Evolutionary conservation across 2,113 vertebrate species (phyloP).

Genomic region (Holacanthus passer): DNA sequence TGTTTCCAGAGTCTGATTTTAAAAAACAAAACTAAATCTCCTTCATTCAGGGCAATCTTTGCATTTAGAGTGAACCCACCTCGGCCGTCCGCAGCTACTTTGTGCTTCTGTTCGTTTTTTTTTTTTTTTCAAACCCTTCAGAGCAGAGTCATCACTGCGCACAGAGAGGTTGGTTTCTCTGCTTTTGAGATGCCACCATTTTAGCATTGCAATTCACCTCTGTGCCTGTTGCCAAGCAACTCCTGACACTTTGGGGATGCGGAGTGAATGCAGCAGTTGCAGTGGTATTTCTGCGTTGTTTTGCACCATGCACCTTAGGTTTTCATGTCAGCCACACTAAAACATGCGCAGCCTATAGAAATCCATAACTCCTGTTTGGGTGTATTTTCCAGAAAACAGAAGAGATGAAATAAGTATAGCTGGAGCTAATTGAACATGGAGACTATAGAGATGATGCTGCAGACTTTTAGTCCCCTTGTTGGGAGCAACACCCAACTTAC

Average conservation of each 20-base stretch:
- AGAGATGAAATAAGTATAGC: neutral
- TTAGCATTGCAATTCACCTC: conserved; percentile 66
- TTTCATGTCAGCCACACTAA: neutral
- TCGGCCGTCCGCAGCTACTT: neutral
- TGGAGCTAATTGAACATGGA: neutral
- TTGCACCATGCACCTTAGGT: conserved; percentile 3
- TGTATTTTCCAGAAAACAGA: conserved; percentile 1
- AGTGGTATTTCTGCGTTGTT: conserved; percentile 13
- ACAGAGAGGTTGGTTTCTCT: conserved; percentile 34
- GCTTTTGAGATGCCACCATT: conserved; percentile 66
- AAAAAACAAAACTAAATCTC: neutral
- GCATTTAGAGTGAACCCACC: neutral
- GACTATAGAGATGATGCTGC: neutral
- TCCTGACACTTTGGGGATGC: conserved; percentile 68
- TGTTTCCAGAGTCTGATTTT: neutral
- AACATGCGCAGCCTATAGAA: neutral
- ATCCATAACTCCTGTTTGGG: neutral
- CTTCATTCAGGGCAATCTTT: conserved; percentile 23
- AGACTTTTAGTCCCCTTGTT: neutral
- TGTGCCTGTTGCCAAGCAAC: conserved; percentile 77
- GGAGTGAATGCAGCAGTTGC: conserved; percentile 37
- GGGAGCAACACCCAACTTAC: neutral
- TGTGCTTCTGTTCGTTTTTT: neutral
- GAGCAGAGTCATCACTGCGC: conserved; percentile 22
- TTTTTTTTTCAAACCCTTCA: neutral